phyloP scores from a whole-genome alignment of 2,797 vertebrate species.

The Scleropages formosus region DNA sequence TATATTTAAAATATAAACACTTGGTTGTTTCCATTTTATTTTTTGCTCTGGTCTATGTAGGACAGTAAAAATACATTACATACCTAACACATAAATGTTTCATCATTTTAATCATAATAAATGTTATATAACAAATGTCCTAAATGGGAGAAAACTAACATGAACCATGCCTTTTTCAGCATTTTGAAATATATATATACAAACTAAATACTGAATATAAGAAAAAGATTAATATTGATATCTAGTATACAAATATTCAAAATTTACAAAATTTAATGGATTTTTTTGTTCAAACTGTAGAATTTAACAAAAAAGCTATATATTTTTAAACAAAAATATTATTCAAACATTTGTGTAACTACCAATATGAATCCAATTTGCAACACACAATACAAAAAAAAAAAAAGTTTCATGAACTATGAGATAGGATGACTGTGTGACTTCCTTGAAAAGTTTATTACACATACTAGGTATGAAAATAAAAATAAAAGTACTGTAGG shows the following conservation, averaged over 20 bases:
- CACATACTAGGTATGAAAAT: slow-evolving; percentile 31
- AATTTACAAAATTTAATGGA: slow-evolving; percentile 57
- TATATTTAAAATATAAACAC: slow-evolving; percentile 24
- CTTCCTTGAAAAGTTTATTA: slow-evolving; percentile 23
- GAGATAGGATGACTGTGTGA: slow-evolving; percentile 8
- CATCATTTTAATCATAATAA: slow-evolving; percentile 34
- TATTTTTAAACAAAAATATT: slow-evolving; percentile 41
- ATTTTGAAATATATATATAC: slow-evolving; percentile 42
- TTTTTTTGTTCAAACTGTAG: slow-evolving; percentile 53
- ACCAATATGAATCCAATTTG: slow-evolving; percentile 33
- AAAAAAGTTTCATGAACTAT: slow-evolving; percentile 33
- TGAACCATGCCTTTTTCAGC: slow-evolving; percentile 27
- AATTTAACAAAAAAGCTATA: slow-evolving; percentile 40
- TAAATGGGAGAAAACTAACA: slow-evolving; percentile 32
- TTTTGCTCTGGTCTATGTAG: slow-evolving; percentile 19
- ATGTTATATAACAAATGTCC: slow-evolving; percentile 36
- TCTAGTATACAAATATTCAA: slow-evolving; percentile 54
- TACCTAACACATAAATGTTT: slow-evolving; percentile 35
- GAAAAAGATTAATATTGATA: slow-evolving; percentile 42
- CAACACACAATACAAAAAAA: slow-evolving; percentile 36
- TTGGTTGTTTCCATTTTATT: slow-evolving; percentile 14
- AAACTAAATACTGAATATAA: slow-evolving; percentile 38
- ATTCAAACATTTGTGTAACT: slow-evolving; percentile 47
- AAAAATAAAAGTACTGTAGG: slow-evolving; percentile 36
- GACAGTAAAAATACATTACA: slow-evolving; percentile 27